These are phyloP conservation scores for Parnassius mnemosyne DNA, from an alignment of 2,888 invertebrate genomes.

Conservation along the genomic window DNA sequence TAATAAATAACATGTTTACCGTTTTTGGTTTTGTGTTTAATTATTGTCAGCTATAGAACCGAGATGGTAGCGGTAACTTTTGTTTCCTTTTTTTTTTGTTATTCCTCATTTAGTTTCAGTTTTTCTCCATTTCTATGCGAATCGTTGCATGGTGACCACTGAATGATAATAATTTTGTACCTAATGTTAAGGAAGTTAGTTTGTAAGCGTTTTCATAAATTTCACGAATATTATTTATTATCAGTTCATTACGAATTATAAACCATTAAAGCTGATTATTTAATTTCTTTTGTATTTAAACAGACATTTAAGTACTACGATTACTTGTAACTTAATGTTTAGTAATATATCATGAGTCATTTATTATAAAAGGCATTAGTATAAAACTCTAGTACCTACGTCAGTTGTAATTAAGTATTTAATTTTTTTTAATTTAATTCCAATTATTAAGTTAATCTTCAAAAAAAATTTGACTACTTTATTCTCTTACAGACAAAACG, in stretches of 20 bases:
- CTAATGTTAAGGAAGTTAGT: constrained; percentile 71
- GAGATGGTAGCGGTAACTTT: constrained; percentile 49
- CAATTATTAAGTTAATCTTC: constrained; percentile 75
- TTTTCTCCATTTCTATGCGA: constrained; percentile 64
- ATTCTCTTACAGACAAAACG: constrained; percentile 69
- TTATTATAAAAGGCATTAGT: constrained; percentile 77
- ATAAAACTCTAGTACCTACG: constrained; percentile 73
- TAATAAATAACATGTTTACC: constrained; percentile 65
- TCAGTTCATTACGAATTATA: constrained; percentile 78
- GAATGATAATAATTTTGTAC: constrained; percentile 77
- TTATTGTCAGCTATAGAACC: constrained; percentile 53
- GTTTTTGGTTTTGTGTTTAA: constrained; percentile 66
- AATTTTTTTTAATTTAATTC: constrained; percentile 78
- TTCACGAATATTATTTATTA: constrained; percentile 80
- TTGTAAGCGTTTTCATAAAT: constrained; percentile 75
- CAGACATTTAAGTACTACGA: constrained; percentile 68
- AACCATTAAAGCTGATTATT: constrained; percentile 77
- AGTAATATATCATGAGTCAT: constrained; percentile 78
- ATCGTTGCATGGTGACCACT: constrained; percentile 72
- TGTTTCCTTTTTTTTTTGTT: constrained; percentile 26
- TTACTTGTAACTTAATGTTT: constrained; percentile 71
- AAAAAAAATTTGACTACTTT: constrained; percentile 70
- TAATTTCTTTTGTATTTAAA: constrained; percentile 79
- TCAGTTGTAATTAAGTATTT: constrained; percentile 79
- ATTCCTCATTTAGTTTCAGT: constrained; percentile 57